Percentiles rank a stretch among this genome's conserved stretches.
phyloP scores from a whole-genome alignment of 2,113 vertebrate genomes.

The Festucalex cinctus region DNA sequence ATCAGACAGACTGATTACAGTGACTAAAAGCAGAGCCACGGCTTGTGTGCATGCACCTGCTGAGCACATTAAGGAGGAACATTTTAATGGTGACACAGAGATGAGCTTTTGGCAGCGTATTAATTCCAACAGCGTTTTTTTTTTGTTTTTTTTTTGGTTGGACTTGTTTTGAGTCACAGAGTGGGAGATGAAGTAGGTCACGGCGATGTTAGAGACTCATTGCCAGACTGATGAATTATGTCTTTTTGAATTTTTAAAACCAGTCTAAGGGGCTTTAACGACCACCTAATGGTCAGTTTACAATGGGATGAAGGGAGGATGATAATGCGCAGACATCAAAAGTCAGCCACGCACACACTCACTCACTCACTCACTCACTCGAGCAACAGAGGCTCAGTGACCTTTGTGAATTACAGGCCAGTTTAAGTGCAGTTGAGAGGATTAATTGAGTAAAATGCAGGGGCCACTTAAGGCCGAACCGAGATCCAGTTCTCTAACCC shows the following conservation, averaged over 20 bases:
- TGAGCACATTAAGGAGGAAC: conserved; percentile 29
- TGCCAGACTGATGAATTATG: conserved; percentile 47
- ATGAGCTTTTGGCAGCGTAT: conserved; percentile 27
- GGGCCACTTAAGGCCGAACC: conserved; percentile 53
- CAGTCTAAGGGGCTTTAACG: conserved; percentile 53
- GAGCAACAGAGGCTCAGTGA: conserved; percentile 31
- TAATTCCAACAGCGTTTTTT: not conserved
- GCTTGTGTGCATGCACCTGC: conserved; percentile 25
- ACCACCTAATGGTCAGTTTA: conserved; percentile 51
- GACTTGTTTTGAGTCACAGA: conserved; percentile 10
- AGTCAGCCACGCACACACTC: conserved; percentile 21
- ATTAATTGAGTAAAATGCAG: conserved; percentile 53
- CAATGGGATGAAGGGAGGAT: conserved; percentile 50
- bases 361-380: conserved; percentile 16
- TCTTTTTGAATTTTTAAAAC: conserved; percentile 44
- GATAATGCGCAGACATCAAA: conserved; percentile 39
- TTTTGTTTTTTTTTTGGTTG: not conserved
- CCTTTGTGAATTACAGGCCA: conserved; percentile 49
- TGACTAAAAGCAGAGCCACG: conserved; percentile 22
- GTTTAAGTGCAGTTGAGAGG: conserved; percentile 59
- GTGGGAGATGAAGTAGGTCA: conserved; percentile 23
- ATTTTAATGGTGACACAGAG: conserved; percentile 36
- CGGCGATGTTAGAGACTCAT: conserved; percentile 24
- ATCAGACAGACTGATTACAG: conserved; percentile 22
- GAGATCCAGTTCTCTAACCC: conserved; percentile 18